Evolutionary conservation across 2,113 vertebrate genomes (phyloP).

Genomic region (Papio anubis): DNA sequence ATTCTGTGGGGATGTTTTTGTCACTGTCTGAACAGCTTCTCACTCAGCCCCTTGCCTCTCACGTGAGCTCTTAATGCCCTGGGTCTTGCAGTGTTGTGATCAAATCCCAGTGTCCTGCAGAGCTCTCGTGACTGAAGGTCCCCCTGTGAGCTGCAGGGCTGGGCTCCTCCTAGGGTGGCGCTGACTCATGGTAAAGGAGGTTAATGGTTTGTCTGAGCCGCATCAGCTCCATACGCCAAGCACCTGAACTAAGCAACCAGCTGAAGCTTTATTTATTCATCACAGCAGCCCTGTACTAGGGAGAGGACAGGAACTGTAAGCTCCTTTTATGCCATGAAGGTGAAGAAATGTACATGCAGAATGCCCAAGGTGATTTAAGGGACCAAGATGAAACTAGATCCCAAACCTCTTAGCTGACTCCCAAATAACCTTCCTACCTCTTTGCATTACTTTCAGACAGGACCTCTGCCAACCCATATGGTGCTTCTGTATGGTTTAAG

Average conservation of each 20-base stretch:
- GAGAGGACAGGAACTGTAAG: background rate
- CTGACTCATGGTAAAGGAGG: background rate
- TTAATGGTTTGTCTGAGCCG: background rate
- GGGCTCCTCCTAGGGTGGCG: background rate
- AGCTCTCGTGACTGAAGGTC: no score
- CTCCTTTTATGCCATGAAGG: background rate
- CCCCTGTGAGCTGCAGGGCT: background rate
- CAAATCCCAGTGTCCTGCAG: fast-evolving
- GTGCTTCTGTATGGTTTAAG: background rate
- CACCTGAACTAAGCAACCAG: background rate
- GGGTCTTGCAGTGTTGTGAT: background rate
- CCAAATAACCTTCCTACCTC: background rate
- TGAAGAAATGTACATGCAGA: background rate
- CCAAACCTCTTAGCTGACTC: background rate
- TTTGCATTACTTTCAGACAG: background rate
- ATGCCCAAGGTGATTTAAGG: background rate
- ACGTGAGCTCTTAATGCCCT: background rate
- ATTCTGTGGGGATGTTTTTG: background rate
- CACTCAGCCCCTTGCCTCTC: background rate
- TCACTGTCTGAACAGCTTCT: background rate
- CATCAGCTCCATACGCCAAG: fast-evolving
- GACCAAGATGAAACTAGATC: background rate
- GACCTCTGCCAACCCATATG: background rate
- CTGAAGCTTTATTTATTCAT: background rate
- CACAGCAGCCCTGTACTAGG: no score